Evolutionary conservation across 92 coral and sea anemone genomes (phyloP), one percentile per base, ranked within the genome.

Genomic region (Phenganax stokvisi): DNA sequence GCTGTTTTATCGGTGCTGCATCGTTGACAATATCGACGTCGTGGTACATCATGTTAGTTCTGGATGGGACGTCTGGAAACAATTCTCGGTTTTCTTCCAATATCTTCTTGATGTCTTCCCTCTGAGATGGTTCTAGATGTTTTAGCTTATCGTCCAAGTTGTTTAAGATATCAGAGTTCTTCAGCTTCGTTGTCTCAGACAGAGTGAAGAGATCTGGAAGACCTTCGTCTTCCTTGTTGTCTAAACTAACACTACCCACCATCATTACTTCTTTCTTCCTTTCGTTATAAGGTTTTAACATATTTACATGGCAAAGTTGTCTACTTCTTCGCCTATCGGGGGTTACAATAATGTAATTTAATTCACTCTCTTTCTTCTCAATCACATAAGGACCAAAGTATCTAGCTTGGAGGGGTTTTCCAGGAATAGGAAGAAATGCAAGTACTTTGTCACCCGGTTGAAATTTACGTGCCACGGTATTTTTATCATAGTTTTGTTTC

Each of bases 321-420:
- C 44, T 84, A 7, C 57, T 79, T 62, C 69, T 84, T 29, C 84
- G 84, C 79, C 87, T 70, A 68, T 85, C 87, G 27, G 84, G 84
- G 10, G 84, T 79, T 7, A 47, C 64, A 1, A 85, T 16, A 0
- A 73, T 58, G 29, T 80, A 80, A n/a, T 80, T 69, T 15, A 65
- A 25, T 28, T 80, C 84, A 69, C 27, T 53, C 10, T 20, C 30
- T 56, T 68, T 80, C 55, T 80, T 69, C 62, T 56, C 76, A 47
- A 80, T 59, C 5, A 68, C 62, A n/a, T 80, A 80, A 51, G 65
- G 84, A 56, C 84, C 84, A 69, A 1, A 55, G 77, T 68, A 80
- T n/a, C 47, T 80, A 63, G 83, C 70, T 37, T 30, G 55, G 6
- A 79, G 72, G 83, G 83, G 73, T 27, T 62, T 44, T 17, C 83